Percentiles rank a stretch among this genome's conserved stretches.
Conservation (phyloP, 2,113 vertebrate species). For the Nerophis ophidion region DNA sequence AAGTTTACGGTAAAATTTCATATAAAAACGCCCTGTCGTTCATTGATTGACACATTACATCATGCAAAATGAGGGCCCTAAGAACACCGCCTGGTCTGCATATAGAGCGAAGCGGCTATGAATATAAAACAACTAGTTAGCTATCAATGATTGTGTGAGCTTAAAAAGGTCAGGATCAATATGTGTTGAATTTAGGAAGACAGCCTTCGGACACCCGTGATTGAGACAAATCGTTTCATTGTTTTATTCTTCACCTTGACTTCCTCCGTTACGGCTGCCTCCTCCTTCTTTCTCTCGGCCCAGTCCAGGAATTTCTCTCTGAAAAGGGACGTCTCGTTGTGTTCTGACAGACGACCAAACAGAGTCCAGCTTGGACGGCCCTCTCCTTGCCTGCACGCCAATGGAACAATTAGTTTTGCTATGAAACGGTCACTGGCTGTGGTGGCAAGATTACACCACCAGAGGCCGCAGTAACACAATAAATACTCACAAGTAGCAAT, state of each 20-base stretch:
- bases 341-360: conserved; percentile 75
- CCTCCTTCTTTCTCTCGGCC: conserved; percentile 71
- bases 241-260: conserved; percentile 41
- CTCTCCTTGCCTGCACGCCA: conserved; percentile 61
- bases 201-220: too few species aligned
- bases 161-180: too few species aligned
- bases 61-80: too few species aligned
- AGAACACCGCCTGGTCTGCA: too few species aligned
- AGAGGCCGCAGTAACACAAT: conserved; percentile 29
- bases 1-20: too few species aligned
- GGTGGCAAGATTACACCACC: conserved; percentile 21
- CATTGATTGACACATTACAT: too few species aligned
- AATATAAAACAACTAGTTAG: too few species aligned
- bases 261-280: conserved; percentile 54
- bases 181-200: too few species aligned
- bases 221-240: too few species aligned
- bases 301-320: conserved; percentile 80
- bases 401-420: background rate
- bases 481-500: background rate
- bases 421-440: conserved; percentile 5
- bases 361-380: conserved; percentile 72
- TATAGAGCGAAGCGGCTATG: too few species aligned
- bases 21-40: too few species aligned
- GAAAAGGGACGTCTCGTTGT: conserved; percentile 78
- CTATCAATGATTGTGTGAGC: too few species aligned